Percentiles rank a stretch among this genome's conserved stretches.
Evolutionary conservation across 2,888 invertebrate genomes (phyloP).

Genomic region (Ectemnius cavifrons): DNA sequence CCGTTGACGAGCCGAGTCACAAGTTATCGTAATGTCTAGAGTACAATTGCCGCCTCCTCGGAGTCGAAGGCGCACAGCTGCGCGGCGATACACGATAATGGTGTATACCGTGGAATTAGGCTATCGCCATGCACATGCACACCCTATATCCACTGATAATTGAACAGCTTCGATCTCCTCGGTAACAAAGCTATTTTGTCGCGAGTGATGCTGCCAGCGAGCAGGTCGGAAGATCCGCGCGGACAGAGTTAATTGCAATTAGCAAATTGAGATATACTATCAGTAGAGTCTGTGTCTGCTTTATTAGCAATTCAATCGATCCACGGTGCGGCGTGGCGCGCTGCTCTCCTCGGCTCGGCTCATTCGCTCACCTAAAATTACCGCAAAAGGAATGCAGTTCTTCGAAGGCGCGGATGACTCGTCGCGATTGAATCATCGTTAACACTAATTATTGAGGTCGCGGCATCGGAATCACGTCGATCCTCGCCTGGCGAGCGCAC

Average conservation of each 20-base stretch:
- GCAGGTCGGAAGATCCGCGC: slow-evolving; percentile 8
- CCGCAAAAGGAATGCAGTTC: slow-evolving; percentile 50
- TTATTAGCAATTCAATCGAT: slow-evolving; percentile 35
- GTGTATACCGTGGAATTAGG: neutral
- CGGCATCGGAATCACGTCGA: slow-evolving; percentile 49
- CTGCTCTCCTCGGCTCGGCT: too few relatives aligned
- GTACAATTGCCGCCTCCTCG: neutral
- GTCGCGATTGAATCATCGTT: slow-evolving; percentile 54
- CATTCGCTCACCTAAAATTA: slow-evolving; percentile 43
- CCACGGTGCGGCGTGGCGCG: neutral
- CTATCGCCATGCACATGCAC: neutral
- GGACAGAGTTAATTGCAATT: slow-evolving; percentile 20
- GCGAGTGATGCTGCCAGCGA: too few relatives aligned
- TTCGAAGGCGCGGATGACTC: slow-evolving; percentile 46
- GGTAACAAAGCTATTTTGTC: too few relatives aligned
- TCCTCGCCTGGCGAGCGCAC: slow-evolving; percentile 28
- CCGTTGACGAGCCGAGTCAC: neutral
- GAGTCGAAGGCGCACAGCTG: neutral
- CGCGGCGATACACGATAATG: neutral
- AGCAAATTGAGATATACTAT: slow-evolving; percentile 27
- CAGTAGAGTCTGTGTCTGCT: neutral
- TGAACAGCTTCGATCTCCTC: too few relatives aligned
- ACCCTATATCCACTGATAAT: too few relatives aligned
- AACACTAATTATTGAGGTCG: slow-evolving; percentile 57
- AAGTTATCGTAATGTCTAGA: neutral